A percentile compares a stretch with the other conserved stretches of the same genome.
phyloP scores from a whole-genome alignment of 2,797 vertebrate species.

The Sparidentex hasta region DNA sequence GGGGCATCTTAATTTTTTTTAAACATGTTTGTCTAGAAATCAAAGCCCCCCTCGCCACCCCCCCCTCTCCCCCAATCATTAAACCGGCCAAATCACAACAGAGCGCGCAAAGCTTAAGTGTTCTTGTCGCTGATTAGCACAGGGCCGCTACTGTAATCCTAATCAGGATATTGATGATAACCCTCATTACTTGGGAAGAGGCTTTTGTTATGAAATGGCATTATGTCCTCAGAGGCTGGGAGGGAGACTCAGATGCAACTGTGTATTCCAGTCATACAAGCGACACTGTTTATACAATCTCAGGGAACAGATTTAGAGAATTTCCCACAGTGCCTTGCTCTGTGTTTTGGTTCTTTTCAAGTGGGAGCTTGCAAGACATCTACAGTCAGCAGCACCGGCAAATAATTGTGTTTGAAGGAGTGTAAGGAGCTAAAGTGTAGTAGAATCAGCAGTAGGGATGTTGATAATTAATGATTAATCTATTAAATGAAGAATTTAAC shows the following conservation, averaged over 20 bases:
- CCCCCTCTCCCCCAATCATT: slow-evolving; percentile 49
- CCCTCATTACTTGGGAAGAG: slow-evolving; percentile 41
- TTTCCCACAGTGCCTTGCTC: slow-evolving; percentile 36
- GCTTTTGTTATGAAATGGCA: slow-evolving; percentile 60
- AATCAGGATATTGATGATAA: slow-evolving; percentile 76
- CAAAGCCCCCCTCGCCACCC: slow-evolving; percentile 53
- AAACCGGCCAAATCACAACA: slow-evolving; percentile 60
- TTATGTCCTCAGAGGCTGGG: slow-evolving; percentile 33
- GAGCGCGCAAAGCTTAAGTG: slow-evolving; percentile 56
- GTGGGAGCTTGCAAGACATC: slow-evolving; percentile 3
- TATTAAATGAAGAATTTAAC: too few species aligned
- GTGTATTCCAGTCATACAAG: slow-evolving; percentile 29
- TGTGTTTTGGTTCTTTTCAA: slow-evolving; percentile 23
- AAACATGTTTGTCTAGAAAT: slow-evolving; percentile 71
- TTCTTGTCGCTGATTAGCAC: slow-evolving; percentile 72
- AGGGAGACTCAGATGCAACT: neutral
- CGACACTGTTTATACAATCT: slow-evolving; percentile 27
- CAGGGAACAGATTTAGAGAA: slow-evolving; percentile 13
- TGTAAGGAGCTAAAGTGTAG: neutral
- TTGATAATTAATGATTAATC: too few species aligned
- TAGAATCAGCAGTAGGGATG: neutral
- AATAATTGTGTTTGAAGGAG: neutral
- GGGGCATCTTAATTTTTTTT: slow-evolving; percentile 41
- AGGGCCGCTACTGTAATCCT: slow-evolving; percentile 55
- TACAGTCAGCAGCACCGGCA: neutral